Percentiles rank a stretch among this genome's conserved stretches.
Evolutionary conservation across 2,888 invertebrate species (phyloP).

Genomic region (Himalopsyche japonica): DNA sequence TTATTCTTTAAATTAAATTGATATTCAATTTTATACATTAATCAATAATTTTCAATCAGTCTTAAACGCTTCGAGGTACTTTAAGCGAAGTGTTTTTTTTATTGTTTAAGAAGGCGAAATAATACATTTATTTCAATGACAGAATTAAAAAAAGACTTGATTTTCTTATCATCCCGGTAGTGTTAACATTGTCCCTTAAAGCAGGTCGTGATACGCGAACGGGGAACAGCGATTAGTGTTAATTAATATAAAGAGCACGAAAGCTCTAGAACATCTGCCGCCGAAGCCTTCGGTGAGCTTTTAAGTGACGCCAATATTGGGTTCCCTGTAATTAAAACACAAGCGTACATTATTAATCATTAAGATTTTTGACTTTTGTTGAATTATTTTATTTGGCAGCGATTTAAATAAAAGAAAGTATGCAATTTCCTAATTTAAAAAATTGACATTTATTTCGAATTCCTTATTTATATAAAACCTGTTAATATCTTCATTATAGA

Average conservation of each 20-base stretch:
- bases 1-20: too few species aligned
- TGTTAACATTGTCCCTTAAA: background rate
- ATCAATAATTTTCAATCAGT: too few species aligned
- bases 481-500: too few species aligned
- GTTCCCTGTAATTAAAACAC: background rate
- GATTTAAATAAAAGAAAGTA: background rate
- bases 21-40: too few species aligned
- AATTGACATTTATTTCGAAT: too few species aligned
- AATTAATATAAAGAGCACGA: background rate
- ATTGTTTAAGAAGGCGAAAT: too few species aligned
- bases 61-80: too few species aligned
- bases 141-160: too few species aligned
- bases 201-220: background rate
- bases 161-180: background rate
- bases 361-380: background rate
- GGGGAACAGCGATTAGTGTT: background rate
- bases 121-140: too few species aligned
- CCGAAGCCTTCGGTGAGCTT: background rate
- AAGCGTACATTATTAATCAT: background rate
- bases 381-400: background rate
- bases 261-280: background rate
- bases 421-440: too few species aligned
- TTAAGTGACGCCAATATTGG: background rate
- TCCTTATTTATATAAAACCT: too few species aligned
- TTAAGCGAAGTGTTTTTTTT: too few species aligned